phyloP scores from a whole-genome alignment of 2,113 vertebrate genomes.

The Psephotus haematonotus region DNA sequence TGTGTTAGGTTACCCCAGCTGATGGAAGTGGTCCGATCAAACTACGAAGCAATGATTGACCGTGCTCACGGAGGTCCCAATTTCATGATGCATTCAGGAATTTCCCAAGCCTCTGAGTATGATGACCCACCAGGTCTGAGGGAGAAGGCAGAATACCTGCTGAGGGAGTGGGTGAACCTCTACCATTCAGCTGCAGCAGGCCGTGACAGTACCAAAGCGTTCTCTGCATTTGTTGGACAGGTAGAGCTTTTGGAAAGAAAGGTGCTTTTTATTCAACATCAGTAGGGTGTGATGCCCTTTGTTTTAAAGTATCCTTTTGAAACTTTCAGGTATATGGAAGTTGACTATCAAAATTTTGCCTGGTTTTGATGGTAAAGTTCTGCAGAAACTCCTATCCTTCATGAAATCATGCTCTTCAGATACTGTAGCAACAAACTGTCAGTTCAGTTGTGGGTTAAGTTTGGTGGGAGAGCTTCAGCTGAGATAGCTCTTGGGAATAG shows the following conservation, averaged over 20 bases:
- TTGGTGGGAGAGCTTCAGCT: neutral
- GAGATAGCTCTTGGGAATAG: neutral
- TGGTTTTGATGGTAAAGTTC: neutral
- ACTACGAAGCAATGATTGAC: constrained; percentile 99
- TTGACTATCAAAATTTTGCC: neutral
- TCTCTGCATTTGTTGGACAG: constrained; percentile 99
- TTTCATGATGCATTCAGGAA: constrained; percentile 99
- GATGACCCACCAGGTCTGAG: constrained; percentile 96
- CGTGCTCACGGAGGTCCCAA: constrained; percentile 96
- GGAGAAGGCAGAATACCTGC: constrained; percentile 97
- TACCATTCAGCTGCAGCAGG: constrained; percentile 98
- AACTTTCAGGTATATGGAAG: neutral
- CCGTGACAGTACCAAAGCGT: constrained; percentile 98
- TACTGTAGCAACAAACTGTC: neutral
- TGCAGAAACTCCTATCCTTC: neutral
- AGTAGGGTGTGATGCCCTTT: constrained; percentile 75
- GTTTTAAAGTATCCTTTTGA: constrained; percentile 57
- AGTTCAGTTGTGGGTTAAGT: neutral
- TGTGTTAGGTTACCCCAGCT: constrained; percentile 89
- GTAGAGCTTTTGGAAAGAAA: constrained; percentile 89
- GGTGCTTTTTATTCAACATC: constrained; percentile 84
- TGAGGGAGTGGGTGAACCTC: constrained; percentile 98
- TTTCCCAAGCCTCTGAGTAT: constrained; percentile 97
- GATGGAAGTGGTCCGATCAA: constrained; percentile 98
- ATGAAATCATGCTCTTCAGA: neutral